Percentiles rank a stretch among this genome's conserved stretches.
Conservation (phyloP, 2,797 vertebrate species). For the Sebastes kiyomatsui region DNA sequence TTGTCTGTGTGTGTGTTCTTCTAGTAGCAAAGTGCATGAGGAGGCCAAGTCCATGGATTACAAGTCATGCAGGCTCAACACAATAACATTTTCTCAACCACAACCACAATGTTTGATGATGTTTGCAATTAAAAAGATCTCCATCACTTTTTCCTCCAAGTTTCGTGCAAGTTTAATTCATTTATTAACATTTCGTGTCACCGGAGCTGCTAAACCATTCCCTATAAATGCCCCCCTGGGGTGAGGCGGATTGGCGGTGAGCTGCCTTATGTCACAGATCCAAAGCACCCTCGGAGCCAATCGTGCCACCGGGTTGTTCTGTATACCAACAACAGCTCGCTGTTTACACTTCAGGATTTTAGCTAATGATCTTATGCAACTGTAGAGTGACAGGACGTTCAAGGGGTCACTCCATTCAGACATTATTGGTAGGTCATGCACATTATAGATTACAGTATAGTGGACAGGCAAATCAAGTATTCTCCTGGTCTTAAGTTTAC, state of each 20-base stretch:
- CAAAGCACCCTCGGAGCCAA: constrained; percentile 16
- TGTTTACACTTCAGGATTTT: constrained; percentile 30
- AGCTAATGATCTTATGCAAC: constrained; percentile 46
- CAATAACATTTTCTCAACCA: not conserved
- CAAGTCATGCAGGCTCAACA: not conserved
- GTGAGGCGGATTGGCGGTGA: not conserved
- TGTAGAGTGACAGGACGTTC: not conserved
- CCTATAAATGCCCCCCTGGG: not conserved
- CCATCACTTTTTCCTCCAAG: not conserved
- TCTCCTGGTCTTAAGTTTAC: too few relatives aligned
- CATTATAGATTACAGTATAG: too few relatives aligned
- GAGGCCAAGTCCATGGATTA: not conserved
- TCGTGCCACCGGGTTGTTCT: constrained; percentile 36
- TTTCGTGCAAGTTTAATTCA: not conserved
- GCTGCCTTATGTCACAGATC: constrained; percentile 32
- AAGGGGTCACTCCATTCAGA: not conserved
- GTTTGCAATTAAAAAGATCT: not conserved
- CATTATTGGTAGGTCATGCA: not conserved
- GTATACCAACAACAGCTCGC: constrained; percentile 25
- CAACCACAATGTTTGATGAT: not conserved
- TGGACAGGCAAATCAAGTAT: too few relatives aligned
- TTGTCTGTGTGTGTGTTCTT: not conserved
- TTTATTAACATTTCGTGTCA: too few relatives aligned
- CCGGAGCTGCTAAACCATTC: not conserved
- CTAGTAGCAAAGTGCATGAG: not conserved